These are phyloP conservation scores for Diplodus sargus DNA, from an alignment of 2,797 vertebrate genomes.

Conservation along the genomic window DNA sequence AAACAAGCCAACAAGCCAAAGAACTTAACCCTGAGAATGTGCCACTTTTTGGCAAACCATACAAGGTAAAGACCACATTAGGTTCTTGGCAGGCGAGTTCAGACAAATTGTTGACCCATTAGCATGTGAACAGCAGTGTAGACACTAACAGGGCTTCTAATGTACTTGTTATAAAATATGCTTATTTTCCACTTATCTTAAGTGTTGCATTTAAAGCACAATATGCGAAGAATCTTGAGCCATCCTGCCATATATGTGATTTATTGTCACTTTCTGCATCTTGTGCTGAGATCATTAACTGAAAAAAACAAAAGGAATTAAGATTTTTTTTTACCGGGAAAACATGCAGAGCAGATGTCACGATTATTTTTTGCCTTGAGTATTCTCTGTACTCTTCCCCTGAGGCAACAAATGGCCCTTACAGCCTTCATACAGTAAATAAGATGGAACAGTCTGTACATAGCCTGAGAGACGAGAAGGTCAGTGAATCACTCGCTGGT, in stretches of 20 bases:
- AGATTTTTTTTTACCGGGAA: not conserved
- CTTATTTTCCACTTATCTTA: too few species aligned
- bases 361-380: not conserved
- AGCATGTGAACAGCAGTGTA: not conserved
- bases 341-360: not conserved
- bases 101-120: too few species aligned
- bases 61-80: conserved; percentile 88
- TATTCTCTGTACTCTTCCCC: not conserved
- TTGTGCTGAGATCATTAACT: not conserved
- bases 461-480: conserved; percentile 9
- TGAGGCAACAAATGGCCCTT: not conserved
- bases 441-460: conserved; percentile 13
- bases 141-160: not conserved
- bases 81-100: not conserved
- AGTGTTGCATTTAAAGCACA: too few species aligned
- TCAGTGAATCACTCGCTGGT: conserved; percentile 27
- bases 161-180: not conserved
- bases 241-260: not conserved
- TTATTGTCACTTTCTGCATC: not conserved
- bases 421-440: conserved; percentile 8
- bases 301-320: not conserved
- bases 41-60: conserved; percentile 95
- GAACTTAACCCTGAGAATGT: conserved; percentile 83
- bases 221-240: too few species aligned
- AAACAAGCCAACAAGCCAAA: conserved; percentile 88